Evolutionary conservation across 2,113 vertebrate species (phyloP), one percentile per base, ranked within the genome.

Genomic region (Tiliqua scincoides): DNA sequence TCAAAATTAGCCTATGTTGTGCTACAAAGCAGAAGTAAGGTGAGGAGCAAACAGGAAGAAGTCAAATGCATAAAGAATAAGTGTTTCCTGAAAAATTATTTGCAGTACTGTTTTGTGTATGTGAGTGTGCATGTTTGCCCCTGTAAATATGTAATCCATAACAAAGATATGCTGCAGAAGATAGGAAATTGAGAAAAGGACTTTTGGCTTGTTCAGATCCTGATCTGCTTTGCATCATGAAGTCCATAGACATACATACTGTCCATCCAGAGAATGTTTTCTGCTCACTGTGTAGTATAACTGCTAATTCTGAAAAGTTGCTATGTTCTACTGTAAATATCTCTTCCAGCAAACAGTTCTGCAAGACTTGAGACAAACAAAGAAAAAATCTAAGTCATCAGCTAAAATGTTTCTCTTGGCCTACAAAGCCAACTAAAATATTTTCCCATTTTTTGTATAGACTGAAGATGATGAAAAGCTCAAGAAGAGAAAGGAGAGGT

Each of bases 401-500:
- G 0, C 40, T 74, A 18, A 37, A 82, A 59, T 0, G 3, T 67
- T 12, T 1, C 14, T 37, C 32, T 1, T 54, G 18, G 54, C 20
- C 14, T 0, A 3, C 1, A 59, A 80, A 85, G 52, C 0, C 25
- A 2, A 37, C n/a, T 70, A 23, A 83, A 68, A 77, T 54, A 14
- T 40, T 20, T 35, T 9, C 1, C 0, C 0, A 25, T 27, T 1
- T 40, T 78, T 62, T 72, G 7, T 88, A 7, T 92, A 99, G 98
- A 96, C 97, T 1, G 98, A 98, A 88, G 98, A 98, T 30, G 98
- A 99, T 3, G 98, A 99, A 78, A 99, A 98, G 77, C 96, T 99
- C 92, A 98, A 98, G 91, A 99, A 98, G 93, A 97, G 98, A 90
- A 99, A 99, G 97, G 98, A 99, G 57, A 84, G 98, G 73, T 99